Conservation (phyloP, 2,113 vertebrate species). For the Redunca redunca region DNA sequence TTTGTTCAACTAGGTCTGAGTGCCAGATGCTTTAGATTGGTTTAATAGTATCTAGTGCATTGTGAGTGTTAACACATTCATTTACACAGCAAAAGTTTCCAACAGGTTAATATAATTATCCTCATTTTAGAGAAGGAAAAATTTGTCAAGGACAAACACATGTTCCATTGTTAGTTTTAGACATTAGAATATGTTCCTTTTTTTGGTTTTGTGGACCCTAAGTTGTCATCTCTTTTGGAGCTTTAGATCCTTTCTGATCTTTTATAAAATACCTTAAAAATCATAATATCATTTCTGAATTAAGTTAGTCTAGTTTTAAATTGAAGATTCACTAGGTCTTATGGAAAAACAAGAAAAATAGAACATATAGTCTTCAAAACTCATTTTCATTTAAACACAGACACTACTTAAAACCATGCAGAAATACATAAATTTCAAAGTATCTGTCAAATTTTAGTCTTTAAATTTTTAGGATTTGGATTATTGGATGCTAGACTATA, state of each 20-base stretch:
- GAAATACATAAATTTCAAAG: not conserved
- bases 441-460: not conserved
- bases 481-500: not conserved
- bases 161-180: not conserved
- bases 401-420: not conserved
- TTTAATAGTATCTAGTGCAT: not conserved
- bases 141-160: not conserved
- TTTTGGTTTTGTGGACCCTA: not conserved
- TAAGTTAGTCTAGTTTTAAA: constrained; percentile 3
- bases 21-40: not conserved
- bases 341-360: not conserved
- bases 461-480: not conserved
- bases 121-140: not conserved
- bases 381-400: not conserved
- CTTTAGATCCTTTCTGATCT: not conserved
- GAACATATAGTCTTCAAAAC: not conserved
- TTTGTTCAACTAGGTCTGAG: not conserved
- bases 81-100: not conserved
- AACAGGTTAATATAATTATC: not conserved
- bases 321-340: not conserved
- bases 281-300: not conserved
- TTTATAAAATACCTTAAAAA: not conserved
- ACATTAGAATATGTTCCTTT: not conserved
- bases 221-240: not conserved
- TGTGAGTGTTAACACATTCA: not conserved